phyloP scores from a whole-genome alignment of 1,140 invertebrate genomes.

The Drosophila rhopaloa region DNA sequence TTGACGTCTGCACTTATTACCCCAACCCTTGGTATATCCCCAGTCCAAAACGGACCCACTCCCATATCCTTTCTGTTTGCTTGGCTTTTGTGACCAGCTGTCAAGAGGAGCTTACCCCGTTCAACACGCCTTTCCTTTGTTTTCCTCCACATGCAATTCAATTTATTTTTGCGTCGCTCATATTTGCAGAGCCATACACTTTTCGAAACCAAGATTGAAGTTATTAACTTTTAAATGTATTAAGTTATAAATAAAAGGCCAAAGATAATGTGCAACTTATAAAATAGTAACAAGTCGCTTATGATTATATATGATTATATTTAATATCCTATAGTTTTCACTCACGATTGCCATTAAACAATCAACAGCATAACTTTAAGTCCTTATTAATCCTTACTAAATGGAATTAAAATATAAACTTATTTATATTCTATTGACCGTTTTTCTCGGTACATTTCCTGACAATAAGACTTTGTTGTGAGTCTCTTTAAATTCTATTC shows the following conservation, averaged over 20 bases:
- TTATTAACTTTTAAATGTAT: neutral
- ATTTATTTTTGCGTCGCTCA: slow-evolving; percentile 67
- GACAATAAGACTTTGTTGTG: slow-evolving; percentile 14
- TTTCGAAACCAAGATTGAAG: neutral
- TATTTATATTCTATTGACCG: neutral
- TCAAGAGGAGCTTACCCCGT: slow-evolving; percentile 57
- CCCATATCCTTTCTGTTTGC: slow-evolving; percentile 17
- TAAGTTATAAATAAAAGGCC: too few relatives aligned
- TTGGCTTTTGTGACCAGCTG: slow-evolving; percentile 70
- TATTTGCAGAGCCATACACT: slow-evolving; percentile 43
- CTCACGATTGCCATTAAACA: too few relatives aligned
- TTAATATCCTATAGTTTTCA: too few relatives aligned
- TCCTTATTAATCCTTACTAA: too few relatives aligned
- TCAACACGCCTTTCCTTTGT: slow-evolving; percentile 6
- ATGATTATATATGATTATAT: too few relatives aligned
- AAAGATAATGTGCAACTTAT: too few relatives aligned
- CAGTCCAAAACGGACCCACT: neutral
- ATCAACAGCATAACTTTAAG: too few relatives aligned
- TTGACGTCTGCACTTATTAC: slow-evolving; percentile 68
- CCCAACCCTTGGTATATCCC: neutral
- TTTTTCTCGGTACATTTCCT: slow-evolving; percentile 5
- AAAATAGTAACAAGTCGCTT: too few relatives aligned
- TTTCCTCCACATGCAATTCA: slow-evolving; percentile 67
- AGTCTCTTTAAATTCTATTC: slow-evolving; percentile 68
- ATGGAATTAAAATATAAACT: neutral